These are phyloP conservation scores for Galaxias olidus DNA, from an alignment of 2,797 vertebrate species.

Conservation along the genomic window DNA sequence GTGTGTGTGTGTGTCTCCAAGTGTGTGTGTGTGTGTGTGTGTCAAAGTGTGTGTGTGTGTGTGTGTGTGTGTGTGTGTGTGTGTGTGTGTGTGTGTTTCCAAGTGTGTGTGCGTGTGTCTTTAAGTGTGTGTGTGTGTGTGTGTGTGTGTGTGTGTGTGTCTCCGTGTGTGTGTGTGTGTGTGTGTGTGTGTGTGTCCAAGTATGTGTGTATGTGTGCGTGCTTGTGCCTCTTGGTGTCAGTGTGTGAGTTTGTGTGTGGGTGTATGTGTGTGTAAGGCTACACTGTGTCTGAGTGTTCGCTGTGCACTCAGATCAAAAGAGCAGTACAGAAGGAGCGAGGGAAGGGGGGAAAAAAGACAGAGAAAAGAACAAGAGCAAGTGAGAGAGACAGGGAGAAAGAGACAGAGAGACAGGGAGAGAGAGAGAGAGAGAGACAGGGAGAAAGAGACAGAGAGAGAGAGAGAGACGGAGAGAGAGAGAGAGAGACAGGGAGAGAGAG, in stretches of 20 bases:
- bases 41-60: background rate
- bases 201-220: background rate
- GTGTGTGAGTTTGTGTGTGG: too few relatives aligned
- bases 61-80: slow-evolving; percentile 4
- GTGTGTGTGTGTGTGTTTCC: too few relatives aligned
- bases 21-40: too few relatives aligned
- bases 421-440: background rate
- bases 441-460: background rate
- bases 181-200: slow-evolving; percentile 3
- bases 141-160: background rate
- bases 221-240: too few relatives aligned
- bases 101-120: too few relatives aligned
- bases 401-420: background rate
- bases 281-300: background rate
- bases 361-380: background rate
- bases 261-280: background rate
- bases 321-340: too few relatives aligned
- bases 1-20: too few relatives aligned
- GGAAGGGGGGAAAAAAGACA: background rate
- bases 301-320: slow-evolving; percentile 25
- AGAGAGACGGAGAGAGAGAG: background rate
- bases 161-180: background rate
- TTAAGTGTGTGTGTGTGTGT: background rate
- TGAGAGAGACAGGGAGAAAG: background rate
- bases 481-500: background rate